These are phyloP conservation scores for Cordilura impudica DNA, from an alignment of 2,888 invertebrate species.

Conservation along the genomic window DNA sequence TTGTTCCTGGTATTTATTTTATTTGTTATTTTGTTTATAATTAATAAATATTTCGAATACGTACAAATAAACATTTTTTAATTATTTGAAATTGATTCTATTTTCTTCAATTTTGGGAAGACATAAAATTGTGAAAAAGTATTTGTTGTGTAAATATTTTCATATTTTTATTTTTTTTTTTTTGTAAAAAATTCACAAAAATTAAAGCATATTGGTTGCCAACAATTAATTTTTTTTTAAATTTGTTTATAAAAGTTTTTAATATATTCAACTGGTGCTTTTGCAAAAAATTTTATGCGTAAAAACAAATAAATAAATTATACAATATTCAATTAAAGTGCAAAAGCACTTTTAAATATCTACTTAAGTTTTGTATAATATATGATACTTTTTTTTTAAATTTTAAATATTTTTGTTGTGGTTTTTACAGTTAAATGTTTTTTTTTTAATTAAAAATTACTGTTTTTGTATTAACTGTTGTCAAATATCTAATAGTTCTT, in stretches of 20 bases:
- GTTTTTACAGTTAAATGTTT: slow-evolving; percentile 10
- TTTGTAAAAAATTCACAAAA: slow-evolving; percentile 50
- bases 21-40: background rate
- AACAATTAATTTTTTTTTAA: too few relatives aligned
- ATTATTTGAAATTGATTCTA: slow-evolving; percentile 41
- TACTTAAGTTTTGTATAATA: slow-evolving; percentile 17
- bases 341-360: slow-evolving; percentile 50
- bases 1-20: too few relatives aligned
- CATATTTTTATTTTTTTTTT: slow-evolving; percentile 13
- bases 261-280: slow-evolving; percentile 41
- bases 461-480: slow-evolving; percentile 14
- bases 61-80: too few relatives aligned
- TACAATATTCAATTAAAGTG: slow-evolving; percentile 27
- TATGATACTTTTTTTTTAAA: background rate
- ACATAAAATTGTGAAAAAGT: slow-evolving; percentile 63
- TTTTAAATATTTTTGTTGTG: background rate
- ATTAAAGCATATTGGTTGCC: slow-evolving; percentile 51
- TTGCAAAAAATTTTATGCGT: slow-evolving; percentile 44
- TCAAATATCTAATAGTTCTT: slow-evolving; percentile 22
- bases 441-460: background rate
- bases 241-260: slow-evolving; percentile 17
- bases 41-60: background rate
- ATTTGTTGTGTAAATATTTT: slow-evolving; percentile 43
- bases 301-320: slow-evolving; percentile 30
- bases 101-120: slow-evolving; percentile 60